Evolutionary conservation across 1,140 invertebrate genomes (phyloP).

Genomic region (Saccostrea glomerata): DNA sequence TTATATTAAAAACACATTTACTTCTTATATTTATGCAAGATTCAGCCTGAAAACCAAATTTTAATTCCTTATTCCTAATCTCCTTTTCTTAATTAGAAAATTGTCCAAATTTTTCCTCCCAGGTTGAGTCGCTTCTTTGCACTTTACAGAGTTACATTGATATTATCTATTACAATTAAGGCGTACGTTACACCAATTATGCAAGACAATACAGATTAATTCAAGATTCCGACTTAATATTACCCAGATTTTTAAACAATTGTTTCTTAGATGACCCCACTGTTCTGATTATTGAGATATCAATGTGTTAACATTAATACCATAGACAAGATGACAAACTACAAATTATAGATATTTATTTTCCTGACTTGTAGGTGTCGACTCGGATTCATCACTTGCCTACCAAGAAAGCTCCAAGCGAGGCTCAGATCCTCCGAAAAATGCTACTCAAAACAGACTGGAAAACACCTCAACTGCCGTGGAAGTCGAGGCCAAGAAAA

Average conservation of each 20-base stretch:
- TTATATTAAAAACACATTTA: too few relatives aligned
- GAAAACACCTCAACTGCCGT: background rate
- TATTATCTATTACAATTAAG: background rate
- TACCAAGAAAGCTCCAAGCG: conserved; percentile 8
- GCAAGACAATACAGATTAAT: too few relatives aligned
- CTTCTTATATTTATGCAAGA: too few relatives aligned
- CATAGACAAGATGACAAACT: background rate
- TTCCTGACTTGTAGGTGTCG: conserved; percentile 7
- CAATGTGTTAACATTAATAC: conserved; percentile 1
- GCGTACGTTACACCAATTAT: background rate
- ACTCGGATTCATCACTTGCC: conserved; percentile 32
- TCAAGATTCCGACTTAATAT: background rate
- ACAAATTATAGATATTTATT: background rate
- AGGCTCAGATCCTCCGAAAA: background rate
- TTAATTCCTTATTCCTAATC: too few relatives aligned
- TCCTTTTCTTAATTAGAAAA: too few relatives aligned
- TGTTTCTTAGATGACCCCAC: background rate
- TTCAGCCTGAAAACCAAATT: too few relatives aligned
- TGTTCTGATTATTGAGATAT: background rate
- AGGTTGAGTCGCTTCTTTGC: background rate
- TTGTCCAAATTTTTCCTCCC: too few relatives aligned
- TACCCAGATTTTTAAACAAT: background rate
- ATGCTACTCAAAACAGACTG: background rate
- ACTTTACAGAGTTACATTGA: background rate
- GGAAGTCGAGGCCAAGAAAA: background rate